Percentiles rank a stretch among this genome's conserved stretches.
These are phyloP conservation scores for Urocitellus parryii DNA, from an alignment of 2,113 vertebrate genomes.

Conservation along the genomic window DNA sequence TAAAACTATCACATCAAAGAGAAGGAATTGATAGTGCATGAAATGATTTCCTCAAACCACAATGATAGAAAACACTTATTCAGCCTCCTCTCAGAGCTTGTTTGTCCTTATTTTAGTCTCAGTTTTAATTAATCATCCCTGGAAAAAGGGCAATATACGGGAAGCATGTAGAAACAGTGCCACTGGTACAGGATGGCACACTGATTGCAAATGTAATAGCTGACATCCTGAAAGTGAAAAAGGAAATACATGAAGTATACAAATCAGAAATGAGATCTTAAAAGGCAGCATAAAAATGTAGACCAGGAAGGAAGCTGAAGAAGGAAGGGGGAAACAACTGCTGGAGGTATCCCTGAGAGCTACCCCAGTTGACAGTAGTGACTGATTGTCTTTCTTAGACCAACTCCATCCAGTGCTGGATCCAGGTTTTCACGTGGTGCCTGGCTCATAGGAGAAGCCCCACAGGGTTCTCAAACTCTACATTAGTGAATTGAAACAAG, in stretches of 20 bases:
- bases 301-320: neutral
- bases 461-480: neutral
- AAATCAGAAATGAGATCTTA: neutral
- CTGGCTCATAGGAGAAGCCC: neutral
- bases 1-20: neutral
- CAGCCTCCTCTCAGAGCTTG: neutral
- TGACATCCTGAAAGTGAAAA: neutral
- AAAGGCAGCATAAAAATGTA: neutral
- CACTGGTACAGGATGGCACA: neutral
- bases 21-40: neutral
- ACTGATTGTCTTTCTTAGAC: neutral
- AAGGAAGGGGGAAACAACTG: neutral
- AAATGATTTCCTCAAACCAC: neutral
- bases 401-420: neutral
- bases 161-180: neutral
- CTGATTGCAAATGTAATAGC: neutral
- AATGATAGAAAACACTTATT: neutral
- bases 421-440: neutral
- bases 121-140: neutral
- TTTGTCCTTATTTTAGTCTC: slow-evolving; percentile 21
- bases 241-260: neutral
- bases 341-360: neutral
- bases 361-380: neutral
- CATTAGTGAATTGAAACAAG: neutral
- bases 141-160: neutral